Percentiles rank a stretch among this genome's conserved stretches.
Evolutionary conservation across 2,113 vertebrate species (phyloP).

Genomic region (Ranitomeya imitator): DNA sequence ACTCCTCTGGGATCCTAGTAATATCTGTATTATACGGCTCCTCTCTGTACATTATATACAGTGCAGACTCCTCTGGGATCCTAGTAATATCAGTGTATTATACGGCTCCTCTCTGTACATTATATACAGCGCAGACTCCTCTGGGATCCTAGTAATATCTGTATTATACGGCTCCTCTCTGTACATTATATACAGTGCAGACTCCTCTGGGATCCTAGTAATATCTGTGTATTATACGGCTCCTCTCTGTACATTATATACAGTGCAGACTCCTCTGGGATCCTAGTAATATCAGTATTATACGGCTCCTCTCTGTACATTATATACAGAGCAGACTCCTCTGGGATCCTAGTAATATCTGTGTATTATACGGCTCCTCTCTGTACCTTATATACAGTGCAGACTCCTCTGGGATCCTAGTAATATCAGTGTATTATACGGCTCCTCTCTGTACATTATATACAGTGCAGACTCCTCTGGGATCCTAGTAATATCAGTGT

Average conservation of each 20-base stretch:
- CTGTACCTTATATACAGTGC: no score
- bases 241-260: background rate
- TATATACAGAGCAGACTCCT: no score
- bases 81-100: conserved; percentile 13
- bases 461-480: no score
- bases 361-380: background rate
- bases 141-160: conserved; percentile 14
- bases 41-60: background rate
- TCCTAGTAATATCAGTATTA: conserved; percentile 11
- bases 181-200: conserved; percentile 9
- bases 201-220: background rate
- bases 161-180: background rate
- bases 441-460: background rate
- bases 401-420: background rate
- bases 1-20: background rate
- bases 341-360: conserved; percentile 10
- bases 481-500: conserved; percentile 16
- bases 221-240: conserved; percentile 9
- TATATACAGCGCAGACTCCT: no score
- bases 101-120: background rate
- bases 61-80: background rate
- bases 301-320: background rate
- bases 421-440: background rate
- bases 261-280: background rate
- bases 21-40: background rate